phyloP scores from a whole-genome alignment of 2,888 invertebrate species.

The Hyppa rectilinea region DNA sequence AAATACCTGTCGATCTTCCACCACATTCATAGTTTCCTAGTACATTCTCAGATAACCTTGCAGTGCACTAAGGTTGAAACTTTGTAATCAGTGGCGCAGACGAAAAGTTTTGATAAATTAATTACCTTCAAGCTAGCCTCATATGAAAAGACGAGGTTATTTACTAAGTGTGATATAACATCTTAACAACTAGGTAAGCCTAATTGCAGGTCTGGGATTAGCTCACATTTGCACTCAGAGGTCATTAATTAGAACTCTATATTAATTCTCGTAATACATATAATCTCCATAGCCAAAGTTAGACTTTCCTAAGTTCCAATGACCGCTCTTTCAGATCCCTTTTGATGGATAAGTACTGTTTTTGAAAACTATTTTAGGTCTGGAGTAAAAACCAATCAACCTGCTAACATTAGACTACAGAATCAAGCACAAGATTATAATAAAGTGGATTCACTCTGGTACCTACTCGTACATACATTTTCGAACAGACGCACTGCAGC shows the following conservation, averaged over 20 bases:
- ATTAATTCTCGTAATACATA: background rate
- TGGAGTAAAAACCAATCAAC: background rate
- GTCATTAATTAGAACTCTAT: background rate
- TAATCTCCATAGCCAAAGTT: background rate
- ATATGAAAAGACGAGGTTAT: background rate
- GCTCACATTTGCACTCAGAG: too few species aligned
- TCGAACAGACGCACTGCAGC: constrained; percentile 44
- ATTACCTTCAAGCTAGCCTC: background rate
- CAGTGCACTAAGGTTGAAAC: background rate
- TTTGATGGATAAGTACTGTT: background rate
- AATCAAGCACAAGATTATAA: constrained; percentile 9
- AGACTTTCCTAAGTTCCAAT: background rate
- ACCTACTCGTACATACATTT: constrained; percentile 7
- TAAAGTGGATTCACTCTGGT: background rate
- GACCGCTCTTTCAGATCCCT: background rate
- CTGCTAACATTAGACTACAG: background rate
- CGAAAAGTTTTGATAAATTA: background rate
- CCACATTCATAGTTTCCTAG: constrained; percentile 15
- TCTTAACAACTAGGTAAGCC: background rate
- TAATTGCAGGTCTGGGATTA: too few species aligned
- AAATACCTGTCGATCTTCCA: constrained; percentile 13
- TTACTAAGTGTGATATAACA: background rate
- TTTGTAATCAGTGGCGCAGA: background rate
- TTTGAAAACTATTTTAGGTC: background rate
- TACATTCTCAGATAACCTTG: background rate